These are phyloP conservation scores for Threskiornis aethiopicus DNA, from an alignment of 2,797 vertebrate species.

Conservation along the genomic window DNA sequence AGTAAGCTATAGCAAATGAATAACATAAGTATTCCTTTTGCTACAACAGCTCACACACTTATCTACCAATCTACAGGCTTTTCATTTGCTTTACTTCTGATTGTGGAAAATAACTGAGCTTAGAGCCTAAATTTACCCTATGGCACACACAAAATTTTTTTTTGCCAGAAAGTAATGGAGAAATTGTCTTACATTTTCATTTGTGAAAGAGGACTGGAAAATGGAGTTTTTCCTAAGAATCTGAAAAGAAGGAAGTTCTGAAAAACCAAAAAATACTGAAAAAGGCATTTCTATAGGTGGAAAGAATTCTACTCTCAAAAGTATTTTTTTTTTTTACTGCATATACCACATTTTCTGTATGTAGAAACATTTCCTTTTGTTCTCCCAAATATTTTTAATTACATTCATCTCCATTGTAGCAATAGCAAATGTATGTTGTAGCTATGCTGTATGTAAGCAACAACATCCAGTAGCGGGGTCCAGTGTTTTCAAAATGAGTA, in stretches of 20 bases:
- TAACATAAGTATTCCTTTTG: neutral
- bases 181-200: neutral
- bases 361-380: neutral
- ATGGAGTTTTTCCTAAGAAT: neutral
- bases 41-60: neutral
- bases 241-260: neutral
- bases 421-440: neutral
- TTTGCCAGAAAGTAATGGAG: neutral
- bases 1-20: neutral
- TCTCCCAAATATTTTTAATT: neutral
- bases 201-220: neutral
- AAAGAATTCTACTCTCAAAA: neutral
- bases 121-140: neutral
- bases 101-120: neutral
- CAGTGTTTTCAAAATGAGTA: neutral
- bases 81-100: neutral
- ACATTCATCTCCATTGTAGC: neutral
- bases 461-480: neutral
- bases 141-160: neutral
- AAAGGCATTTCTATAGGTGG: neutral
- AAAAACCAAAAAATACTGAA: neutral
- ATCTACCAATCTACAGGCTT: neutral
- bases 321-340: neutral
- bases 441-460: neutral
- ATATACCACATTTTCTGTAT: neutral